These are phyloP conservation scores for Whitmania pigra DNA, from an alignment of 1,140 invertebrate genomes.

Conservation along the genomic window DNA sequence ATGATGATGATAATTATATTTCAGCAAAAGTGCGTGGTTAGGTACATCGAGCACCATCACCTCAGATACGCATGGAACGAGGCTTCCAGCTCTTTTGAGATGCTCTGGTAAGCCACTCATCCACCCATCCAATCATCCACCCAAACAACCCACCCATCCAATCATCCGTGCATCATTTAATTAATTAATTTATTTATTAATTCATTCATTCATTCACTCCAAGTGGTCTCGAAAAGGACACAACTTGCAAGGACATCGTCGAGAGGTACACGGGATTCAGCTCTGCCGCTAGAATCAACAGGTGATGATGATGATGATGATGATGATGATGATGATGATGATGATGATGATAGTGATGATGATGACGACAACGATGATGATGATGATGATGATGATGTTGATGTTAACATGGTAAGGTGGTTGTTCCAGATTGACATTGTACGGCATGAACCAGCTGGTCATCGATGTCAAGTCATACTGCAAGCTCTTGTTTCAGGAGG, in stretches of 20 bases:
- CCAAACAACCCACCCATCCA: too few relatives aligned
- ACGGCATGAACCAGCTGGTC: slow-evolving; percentile 47
- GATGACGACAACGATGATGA: too few relatives aligned
- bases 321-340: slow-evolving; percentile 7
- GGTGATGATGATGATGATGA: slow-evolving; percentile 28
- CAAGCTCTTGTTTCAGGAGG: slow-evolving; percentile 37
- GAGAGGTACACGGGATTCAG: slow-evolving; percentile 35
- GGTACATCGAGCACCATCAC: slow-evolving; percentile 33
- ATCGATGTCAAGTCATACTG: slow-evolving; percentile 48
- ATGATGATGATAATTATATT: slow-evolving; percentile 5
- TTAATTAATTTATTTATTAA: too few relatives aligned
- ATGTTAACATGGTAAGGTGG: slow-evolving; percentile 7
- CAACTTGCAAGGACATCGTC: slow-evolving; percentile 38
- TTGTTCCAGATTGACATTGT: slow-evolving; percentile 41
- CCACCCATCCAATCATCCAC: too few relatives aligned
- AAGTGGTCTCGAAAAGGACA: slow-evolving; percentile 39
- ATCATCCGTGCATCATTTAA: too few relatives aligned
- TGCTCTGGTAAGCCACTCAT: slow-evolving; percentile 28
- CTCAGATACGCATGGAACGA: slow-evolving; percentile 35
- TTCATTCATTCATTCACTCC: too few relatives aligned
- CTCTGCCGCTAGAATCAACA: slow-evolving; percentile 33
- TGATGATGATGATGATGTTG: neutral
- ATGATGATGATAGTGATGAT: slow-evolving; percentile 26
- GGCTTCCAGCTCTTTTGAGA: slow-evolving; percentile 28
- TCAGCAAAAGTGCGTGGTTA: slow-evolving; percentile 28